Evolutionary conservation across 2,113 vertebrate genomes (phyloP).

Genomic region (Tachysurus fulvidraco): DNA sequence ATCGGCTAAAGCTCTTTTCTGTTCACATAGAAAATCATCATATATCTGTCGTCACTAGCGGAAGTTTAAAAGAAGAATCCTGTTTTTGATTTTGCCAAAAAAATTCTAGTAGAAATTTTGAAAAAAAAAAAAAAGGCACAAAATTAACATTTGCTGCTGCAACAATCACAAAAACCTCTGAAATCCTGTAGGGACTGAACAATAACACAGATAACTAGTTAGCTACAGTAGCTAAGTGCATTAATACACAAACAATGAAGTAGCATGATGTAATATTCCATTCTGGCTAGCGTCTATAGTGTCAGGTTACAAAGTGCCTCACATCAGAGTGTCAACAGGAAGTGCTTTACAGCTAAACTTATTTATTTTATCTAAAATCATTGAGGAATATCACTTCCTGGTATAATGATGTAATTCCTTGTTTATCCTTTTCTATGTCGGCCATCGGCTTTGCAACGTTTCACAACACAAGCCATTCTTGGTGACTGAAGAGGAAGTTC

Average conservation of each 20-base stretch:
- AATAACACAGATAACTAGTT: neutral
- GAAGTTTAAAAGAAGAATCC: too few relatives aligned
- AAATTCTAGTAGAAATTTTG: too few relatives aligned
- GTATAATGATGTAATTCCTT: neutral
- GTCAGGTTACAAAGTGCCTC: too few relatives aligned
- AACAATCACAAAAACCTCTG: too few relatives aligned
- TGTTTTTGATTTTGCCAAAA: too few relatives aligned
- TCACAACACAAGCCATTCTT: neutral
- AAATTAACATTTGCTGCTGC: too few relatives aligned
- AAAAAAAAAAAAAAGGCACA: too few relatives aligned
- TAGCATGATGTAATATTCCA: neutral
- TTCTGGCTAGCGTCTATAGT: neutral
- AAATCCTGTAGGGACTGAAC: too few relatives aligned
- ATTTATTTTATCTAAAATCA: neutral
- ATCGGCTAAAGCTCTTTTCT: too few relatives aligned
- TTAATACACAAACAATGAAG: neutral
- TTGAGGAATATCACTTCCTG: neutral
- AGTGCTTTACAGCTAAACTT: neutral
- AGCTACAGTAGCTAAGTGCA: neutral
- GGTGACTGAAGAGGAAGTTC: neutral
- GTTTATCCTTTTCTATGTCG: neutral
- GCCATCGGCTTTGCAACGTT: neutral
- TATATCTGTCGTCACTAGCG: too few relatives aligned
- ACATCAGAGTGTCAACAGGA: too few relatives aligned
- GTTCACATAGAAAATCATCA: too few relatives aligned